phyloP scores from a whole-genome alignment of 1,140 invertebrate genomes.

The silkworm (Bombyx mori) region ASM3026992v2 NC_085126.1:2457001-2457500 shows the following conservation, averaged over 20 bases:
- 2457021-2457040: constrained; percentile 78
- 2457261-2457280: constrained; percentile 85
- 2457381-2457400: constrained; percentile 73
- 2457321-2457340: constrained; percentile 76
- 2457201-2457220: constrained; percentile 83
- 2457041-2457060: constrained; percentile 81
- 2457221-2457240: constrained; percentile 79
- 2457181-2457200: constrained; percentile 84
- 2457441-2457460: constrained; percentile 81
- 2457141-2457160: constrained; percentile 81
- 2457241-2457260: constrained; percentile 78
- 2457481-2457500: constrained; percentile 84
- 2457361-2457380: constrained; percentile 81
- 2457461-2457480: constrained; percentile 80
- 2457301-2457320: constrained; percentile 85
- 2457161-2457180: constrained; percentile 81
- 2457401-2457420: constrained; percentile 79
- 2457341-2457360: constrained; percentile 83
- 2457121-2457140: constrained; percentile 82
- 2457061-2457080: constrained; percentile 82
- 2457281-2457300: constrained; percentile 83
- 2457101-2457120: constrained; percentile 85
- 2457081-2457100: constrained; percentile 80
- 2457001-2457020: constrained; percentile 71
- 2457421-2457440: constrained; percentile 82